Evolutionary conservation across 2,888 invertebrate genomes (phyloP).

Genomic region (Onthophagus sagittarius): DNA sequence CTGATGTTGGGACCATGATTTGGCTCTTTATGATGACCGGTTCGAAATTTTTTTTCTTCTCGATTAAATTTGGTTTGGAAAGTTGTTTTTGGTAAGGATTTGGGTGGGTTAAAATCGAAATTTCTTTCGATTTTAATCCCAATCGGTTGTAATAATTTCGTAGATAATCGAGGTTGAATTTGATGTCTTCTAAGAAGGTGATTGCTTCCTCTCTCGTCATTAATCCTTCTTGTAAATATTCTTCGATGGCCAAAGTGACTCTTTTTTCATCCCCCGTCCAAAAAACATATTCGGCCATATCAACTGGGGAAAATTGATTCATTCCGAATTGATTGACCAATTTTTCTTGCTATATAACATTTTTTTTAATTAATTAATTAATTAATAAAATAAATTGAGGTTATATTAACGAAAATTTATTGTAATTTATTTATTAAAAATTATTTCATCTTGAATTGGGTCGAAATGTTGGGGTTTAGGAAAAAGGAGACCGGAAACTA

Average conservation of each 20-base stretch:
- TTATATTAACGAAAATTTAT: background rate
- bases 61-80: constrained; percentile 11
- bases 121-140: constrained; percentile 40
- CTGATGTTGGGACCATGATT: background rate
- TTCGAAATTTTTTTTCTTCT: background rate
- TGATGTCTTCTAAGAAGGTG: constrained; percentile 70
- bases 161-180: constrained; percentile 68
- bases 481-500: constrained; percentile 1
- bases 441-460: background rate
- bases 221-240: constrained; percentile 71
- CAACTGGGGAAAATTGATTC: constrained; percentile 69
- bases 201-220: constrained; percentile 73
- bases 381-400: background rate
- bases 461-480: background rate
- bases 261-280: constrained; percentile 80
- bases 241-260: constrained; percentile 71
- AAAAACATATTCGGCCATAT: constrained; percentile 79
- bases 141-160: constrained; percentile 61
- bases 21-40: background rate
- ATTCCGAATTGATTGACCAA: constrained; percentile 41
- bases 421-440: background rate
- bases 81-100: background rate
- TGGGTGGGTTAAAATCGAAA: constrained; percentile 1
- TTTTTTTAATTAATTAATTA: no score
- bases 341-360: background rate